Conservation (phyloP, 2,113 vertebrate species). For the Rousettus leschenaultii region DNA sequence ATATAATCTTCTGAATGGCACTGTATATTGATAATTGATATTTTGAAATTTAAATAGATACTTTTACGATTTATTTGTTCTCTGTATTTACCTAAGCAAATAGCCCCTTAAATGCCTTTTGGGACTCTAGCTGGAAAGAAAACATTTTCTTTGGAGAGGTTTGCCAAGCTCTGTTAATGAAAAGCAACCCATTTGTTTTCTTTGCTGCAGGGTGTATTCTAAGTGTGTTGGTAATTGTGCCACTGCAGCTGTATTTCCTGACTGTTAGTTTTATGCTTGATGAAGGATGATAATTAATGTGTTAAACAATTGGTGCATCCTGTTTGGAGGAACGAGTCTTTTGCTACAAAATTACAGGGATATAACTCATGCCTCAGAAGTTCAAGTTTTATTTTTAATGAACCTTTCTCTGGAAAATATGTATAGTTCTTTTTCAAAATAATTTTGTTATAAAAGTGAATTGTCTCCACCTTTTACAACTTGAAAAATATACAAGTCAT, state of each 20-base stretch:
- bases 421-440: neutral
- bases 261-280: slow-evolving; percentile 77
- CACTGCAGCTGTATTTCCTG: slow-evolving; percentile 81
- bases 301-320: slow-evolving; percentile 66
- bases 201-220: slow-evolving; percentile 78
- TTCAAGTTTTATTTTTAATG: slow-evolving; percentile 41
- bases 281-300: slow-evolving; percentile 81
- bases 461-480: neutral
- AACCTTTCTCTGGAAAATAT: slow-evolving; percentile 21
- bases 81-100: slow-evolving; percentile 69
- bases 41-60: slow-evolving; percentile 61
- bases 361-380: neutral
- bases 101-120: slow-evolving; percentile 64
- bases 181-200: slow-evolving; percentile 80
- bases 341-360: slow-evolving; percentile 45
- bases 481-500: slow-evolving; percentile 6
- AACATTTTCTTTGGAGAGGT: slow-evolving; percentile 77
- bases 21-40: slow-evolving; percentile 22
- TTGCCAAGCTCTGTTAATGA: slow-evolving; percentile 78
- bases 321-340: slow-evolving; percentile 48
- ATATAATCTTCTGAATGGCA: neutral
- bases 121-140: slow-evolving; percentile 76
- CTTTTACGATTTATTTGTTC: slow-evolving; percentile 63
- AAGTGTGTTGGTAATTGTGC: slow-evolving; percentile 77
- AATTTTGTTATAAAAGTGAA: slow-evolving; percentile 18